Percentiles rank a stretch among this genome's conserved stretches.
These are phyloP conservation scores for Hoplostethus atlanticus DNA, from an alignment of 2,797 vertebrate species.

Conservation along the genomic window DNA sequence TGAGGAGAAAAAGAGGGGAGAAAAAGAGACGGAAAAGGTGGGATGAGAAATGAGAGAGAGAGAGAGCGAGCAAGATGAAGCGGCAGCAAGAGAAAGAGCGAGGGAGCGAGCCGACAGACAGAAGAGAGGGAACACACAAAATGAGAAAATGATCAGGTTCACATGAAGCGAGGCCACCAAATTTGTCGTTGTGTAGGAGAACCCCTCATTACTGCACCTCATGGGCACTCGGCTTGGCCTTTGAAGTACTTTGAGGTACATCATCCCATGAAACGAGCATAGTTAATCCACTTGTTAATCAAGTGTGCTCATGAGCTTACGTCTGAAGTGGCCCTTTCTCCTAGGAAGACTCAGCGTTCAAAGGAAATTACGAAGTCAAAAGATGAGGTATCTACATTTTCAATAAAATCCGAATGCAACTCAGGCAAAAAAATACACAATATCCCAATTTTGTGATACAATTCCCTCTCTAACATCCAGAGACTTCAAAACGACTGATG, in stretches of 20 bases:
- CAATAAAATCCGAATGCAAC: slow-evolving; percentile 56
- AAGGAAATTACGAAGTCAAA: slow-evolving; percentile 75
- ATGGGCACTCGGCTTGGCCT: slow-evolving; percentile 82
- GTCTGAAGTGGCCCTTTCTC: slow-evolving; percentile 84
- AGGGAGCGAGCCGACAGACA: slow-evolving; percentile 33
- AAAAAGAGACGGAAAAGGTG: slow-evolving; percentile 40
- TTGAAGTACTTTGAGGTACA: slow-evolving; percentile 89
- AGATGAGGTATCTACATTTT: slow-evolving; percentile 63
- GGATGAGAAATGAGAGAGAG: slow-evolving; percentile 36
- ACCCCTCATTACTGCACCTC: slow-evolving; percentile 86
- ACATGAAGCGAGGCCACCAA: slow-evolving; percentile 71
- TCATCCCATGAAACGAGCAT: slow-evolving; percentile 85
- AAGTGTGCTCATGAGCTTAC: slow-evolving; percentile 82
- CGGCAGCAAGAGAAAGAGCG: slow-evolving; percentile 41
- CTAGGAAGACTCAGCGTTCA: slow-evolving; percentile 79
- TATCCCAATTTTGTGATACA: slow-evolving; percentile 11
- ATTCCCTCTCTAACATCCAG: slow-evolving; percentile 6
- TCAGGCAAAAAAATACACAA: slow-evolving; percentile 54
- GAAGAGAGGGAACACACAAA: slow-evolving; percentile 55
- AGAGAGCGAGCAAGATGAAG: slow-evolving; percentile 3
- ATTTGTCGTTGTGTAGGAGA: slow-evolving; percentile 76
- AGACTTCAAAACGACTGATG: neutral
- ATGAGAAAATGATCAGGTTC: slow-evolving; percentile 77
- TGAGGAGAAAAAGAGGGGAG: slow-evolving; percentile 54
- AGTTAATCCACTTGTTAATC: slow-evolving; percentile 90